Evolutionary conservation across 2,888 invertebrate species (phyloP), one percentile per base, ranked within the genome.

Genomic region (Oscheius sp.): DNA sequence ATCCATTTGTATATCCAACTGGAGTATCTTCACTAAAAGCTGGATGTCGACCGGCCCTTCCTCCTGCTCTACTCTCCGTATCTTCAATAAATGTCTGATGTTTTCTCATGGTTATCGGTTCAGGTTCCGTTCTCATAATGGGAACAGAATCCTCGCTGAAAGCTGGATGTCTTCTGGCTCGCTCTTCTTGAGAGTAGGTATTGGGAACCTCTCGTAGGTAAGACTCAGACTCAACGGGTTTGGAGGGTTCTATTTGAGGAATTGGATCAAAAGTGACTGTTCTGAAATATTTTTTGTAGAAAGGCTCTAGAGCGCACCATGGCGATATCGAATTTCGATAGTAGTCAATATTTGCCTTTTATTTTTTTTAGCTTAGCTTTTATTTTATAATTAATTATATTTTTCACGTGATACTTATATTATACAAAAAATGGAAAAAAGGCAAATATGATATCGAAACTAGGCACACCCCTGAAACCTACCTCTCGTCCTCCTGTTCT

Each of bases 11-110:
- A n/a, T 26, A 41, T 26, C 59, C 59, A 20, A 59, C 26, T 5
- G 59, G 59, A 26, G 26, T 44, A 4, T 59, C 59, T 9, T 59
- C 59, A 28, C 41, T 41, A 20, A 59, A 59, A 44, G 59, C 59
- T 8, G 59, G 41, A 59, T 59, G 59, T 24, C 59, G 12, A 26
- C n/a, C 14, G 12, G 41, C 38, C 44, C 17, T 20, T 14, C 9
- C 24, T 12, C 22, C 24, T 17, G 47, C n/a, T 20, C n/a, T n/a
- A n/a, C n/a, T n/a, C n/a, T n/a, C n/a, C n/a, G n/a, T n/a, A n/a
- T n/a, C 17, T 17, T 17, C n/a, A 41, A 20, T 17, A 4, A 9
- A 17, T n/a, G 17, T 41, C 17, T 41, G 20, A 4, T n/a, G 20
- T 4, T 41, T 20, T 41, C 20, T n/a, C 4, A 41, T 36, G 8